Evolutionary conservation across 2,888 invertebrate species (phyloP), one percentile per base, ranked within the genome.

Genomic region (Lepidocyrtoides sp.): DNA sequence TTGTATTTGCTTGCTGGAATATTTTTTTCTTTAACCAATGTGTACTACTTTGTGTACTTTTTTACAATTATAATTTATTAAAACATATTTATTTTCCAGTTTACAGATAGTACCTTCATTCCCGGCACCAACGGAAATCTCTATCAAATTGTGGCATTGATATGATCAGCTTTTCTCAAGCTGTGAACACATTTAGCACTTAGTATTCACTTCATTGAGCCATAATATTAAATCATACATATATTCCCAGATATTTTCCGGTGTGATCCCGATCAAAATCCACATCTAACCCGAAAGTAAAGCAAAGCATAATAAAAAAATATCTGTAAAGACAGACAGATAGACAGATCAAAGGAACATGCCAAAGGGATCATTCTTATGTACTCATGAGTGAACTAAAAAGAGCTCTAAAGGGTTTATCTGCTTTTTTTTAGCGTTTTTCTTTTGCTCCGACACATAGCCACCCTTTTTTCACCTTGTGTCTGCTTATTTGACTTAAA

Each of bases 261-360:
- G 75, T 75, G n/a, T n/a, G 26, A 48, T 44, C 75, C 44, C 4
- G 48, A 75, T 36, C 36, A 75, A 75, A 48, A 75, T 44, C 48
- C 75, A 48, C 23, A 20, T 44, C 75, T n/a, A 23, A 60, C 14
- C 29, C 2, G 14, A 1, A 29, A 66, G 14, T 4, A 29, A 14
- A 26, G 29, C 23, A 20, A 20, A 17, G 20, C 0, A 17, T 23
- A n/a, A 29, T 14, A 5, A 8, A 14, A 8, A 63, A 8, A 26
- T 29, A 14, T 4, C 12, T 20, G 41, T 10, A 29, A 10, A 3
- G 23, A n/a, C 72, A 75, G 44, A 0, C 10, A 60, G 63, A 36
- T 44, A 60, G 60, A 41, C 41, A 84, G 69, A 84, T 84, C 66
- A 84, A 84, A 84, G 69, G n/a, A 51, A 84, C 26, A 84, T 84